Evolutionary conservation across 2,113 vertebrate species (phyloP).

Genomic region (Peucedramus taeniatus): DNA sequence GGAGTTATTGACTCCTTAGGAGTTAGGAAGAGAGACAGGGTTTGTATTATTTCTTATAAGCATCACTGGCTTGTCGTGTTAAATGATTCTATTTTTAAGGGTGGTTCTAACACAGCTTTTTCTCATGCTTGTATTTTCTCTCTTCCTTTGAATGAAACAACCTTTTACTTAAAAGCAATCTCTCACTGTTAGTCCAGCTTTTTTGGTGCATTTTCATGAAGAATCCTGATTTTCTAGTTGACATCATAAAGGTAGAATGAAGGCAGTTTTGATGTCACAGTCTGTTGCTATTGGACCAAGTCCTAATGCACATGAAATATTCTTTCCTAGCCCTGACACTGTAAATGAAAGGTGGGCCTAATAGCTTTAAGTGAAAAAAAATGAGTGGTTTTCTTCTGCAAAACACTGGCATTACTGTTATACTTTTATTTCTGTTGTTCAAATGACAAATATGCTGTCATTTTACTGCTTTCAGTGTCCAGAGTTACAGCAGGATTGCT

Average conservation of each 20-base stretch:
- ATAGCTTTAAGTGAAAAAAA: neutral
- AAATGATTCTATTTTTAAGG: neutral
- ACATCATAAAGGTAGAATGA: neutral
- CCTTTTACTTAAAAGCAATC: neutral
- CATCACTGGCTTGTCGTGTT: neutral
- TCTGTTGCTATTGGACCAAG: neutral
- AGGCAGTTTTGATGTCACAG: neutral
- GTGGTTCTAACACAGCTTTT: neutral
- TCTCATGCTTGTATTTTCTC: neutral
- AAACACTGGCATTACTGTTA: neutral
- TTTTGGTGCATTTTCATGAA: neutral
- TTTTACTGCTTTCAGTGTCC: neutral
- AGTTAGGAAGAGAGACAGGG: constrained; percentile 8
- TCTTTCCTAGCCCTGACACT: neutral
- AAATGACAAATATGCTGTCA: neutral
- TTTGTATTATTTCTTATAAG: neutral
- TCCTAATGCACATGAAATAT: neutral
- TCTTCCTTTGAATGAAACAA: neutral
- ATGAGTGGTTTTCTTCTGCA: neutral
- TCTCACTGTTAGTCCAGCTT: neutral
- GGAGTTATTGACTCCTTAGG: constrained; percentile 47
- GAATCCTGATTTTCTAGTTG: neutral
- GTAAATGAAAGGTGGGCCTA: neutral
- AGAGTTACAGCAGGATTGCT: neutral
- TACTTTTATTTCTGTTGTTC: neutral